Percentiles rank a stretch among this genome's conserved stretches.
Evolutionary conservation across 2,888 invertebrate genomes (phyloP).

Genomic region (Amiota mariae): DNA sequence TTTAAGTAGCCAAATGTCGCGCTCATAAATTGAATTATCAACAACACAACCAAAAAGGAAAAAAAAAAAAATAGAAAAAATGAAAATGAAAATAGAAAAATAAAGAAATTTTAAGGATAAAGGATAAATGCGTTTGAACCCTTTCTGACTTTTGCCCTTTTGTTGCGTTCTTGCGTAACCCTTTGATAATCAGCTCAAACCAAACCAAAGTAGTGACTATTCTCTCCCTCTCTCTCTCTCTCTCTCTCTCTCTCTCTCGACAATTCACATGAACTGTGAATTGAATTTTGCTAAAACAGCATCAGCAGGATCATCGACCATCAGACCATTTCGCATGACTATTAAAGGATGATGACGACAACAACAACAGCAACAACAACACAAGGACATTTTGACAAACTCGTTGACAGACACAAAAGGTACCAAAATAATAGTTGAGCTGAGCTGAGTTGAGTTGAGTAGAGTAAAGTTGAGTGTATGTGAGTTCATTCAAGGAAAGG

Average conservation of each 20-base stretch:
- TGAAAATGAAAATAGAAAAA: constrained; percentile 40
- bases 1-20: constrained; percentile 32
- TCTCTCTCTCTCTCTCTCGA: no score
- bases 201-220: neutral
- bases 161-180: neutral
- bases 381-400: neutral
- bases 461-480: no score
- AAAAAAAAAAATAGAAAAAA: constrained; percentile 39
- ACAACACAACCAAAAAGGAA: neutral
- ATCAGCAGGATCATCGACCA: no score
- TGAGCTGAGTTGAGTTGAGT: no score
- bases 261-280: no score
- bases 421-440: no score
- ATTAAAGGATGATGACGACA: neutral
- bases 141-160: neutral
- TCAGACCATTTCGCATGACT: no score
- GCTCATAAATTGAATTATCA: constrained; percentile 63
- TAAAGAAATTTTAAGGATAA: constrained; percentile 30
- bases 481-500: no score
- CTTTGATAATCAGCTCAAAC: neutral
- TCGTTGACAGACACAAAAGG: no score
- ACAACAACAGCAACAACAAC: neutral
- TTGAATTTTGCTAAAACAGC: no score
- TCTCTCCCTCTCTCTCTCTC: no score
- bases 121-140: constrained; percentile 42